phyloP scores from a whole-genome alignment of 2,888 invertebrate genomes.

The Chalcis sispes region DNA sequence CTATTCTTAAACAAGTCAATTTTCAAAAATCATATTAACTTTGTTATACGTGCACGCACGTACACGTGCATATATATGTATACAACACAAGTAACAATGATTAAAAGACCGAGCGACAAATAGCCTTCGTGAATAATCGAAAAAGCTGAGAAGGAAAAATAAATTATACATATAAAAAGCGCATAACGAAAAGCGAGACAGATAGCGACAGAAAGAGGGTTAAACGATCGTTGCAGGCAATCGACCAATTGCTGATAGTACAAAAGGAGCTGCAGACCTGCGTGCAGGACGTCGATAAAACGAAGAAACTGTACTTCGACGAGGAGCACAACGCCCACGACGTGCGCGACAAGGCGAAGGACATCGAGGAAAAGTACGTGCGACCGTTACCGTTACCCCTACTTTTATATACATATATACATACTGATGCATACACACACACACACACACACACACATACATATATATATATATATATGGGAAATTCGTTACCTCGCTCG shows the following conservation, averaged over 20 bases:
- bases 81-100: too few relatives aligned
- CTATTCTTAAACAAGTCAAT: too few relatives aligned
- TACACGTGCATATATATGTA: too few relatives aligned
- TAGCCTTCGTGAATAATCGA: too few relatives aligned
- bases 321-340: slow-evolving; percentile 98
- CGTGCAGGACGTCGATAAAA: slow-evolving; percentile 94
- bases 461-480: too few relatives aligned
- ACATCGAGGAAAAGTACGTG: slow-evolving; percentile 93
- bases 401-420: slow-evolving; percentile 35
- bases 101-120: too few relatives aligned
- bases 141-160: too few relatives aligned
- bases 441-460: too few relatives aligned
- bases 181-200: not conserved
- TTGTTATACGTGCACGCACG: too few relatives aligned
- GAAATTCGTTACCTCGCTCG: too few relatives aligned
- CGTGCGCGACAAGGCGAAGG: slow-evolving; percentile 94
- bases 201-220: not conserved
- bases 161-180: not conserved
- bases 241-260: slow-evolving; percentile 88
- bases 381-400: slow-evolving; percentile 18
- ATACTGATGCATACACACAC: too few relatives aligned
- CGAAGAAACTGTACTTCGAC: slow-evolving; percentile 95
- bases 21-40: too few relatives aligned
- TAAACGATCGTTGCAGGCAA: slow-evolving; percentile 78
- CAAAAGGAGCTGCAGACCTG: slow-evolving; percentile 93